A percentile compares a stretch with the other conserved stretches of the same genome.
These are phyloP conservation scores for Catocala nupta DNA, from an alignment of 2,888 invertebrate species.

Conservation along the genomic window DNA sequence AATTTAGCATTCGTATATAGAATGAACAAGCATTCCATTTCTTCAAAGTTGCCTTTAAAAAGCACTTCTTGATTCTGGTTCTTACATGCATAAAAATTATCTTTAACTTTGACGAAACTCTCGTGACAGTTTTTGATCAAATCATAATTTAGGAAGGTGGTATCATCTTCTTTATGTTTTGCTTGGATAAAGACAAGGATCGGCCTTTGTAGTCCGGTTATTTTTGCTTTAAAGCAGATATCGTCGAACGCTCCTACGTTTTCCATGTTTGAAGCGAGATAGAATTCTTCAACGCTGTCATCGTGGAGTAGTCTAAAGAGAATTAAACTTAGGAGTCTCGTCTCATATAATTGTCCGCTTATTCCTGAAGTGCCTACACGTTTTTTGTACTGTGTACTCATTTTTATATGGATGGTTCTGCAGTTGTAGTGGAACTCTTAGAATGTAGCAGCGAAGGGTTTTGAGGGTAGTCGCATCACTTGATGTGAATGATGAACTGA, in stretches of 20 bases:
- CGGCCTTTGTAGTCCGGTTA: constrained; percentile 11
- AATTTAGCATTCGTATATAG: constrained; percentile 36
- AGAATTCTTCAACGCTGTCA: constrained; percentile 23
- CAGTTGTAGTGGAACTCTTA: no score
- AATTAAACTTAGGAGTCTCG: constrained; percentile 39
- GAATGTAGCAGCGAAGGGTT: no score
- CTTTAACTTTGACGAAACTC: constrained; percentile 20
- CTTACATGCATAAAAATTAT: constrained; percentile 14
- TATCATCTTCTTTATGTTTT: constrained; percentile 33
- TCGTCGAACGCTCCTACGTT: constrained; percentile 43
- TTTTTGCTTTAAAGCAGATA: constrained; percentile 30
- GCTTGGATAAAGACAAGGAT: constrained; percentile 38
- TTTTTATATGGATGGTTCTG: no score
- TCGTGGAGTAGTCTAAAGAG: constrained; percentile 29
- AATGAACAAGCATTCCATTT: constrained; percentile 33
- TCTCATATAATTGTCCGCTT: constrained; percentile 44
- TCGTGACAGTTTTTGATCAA: background rate
- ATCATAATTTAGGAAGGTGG: constrained; percentile 10
- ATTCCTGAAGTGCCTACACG: constrained; percentile 36
- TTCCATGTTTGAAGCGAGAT: constrained; percentile 37
- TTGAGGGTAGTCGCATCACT: no score
- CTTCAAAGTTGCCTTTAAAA: constrained; percentile 26
- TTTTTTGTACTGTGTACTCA: constrained; percentile 19
- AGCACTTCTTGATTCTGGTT: constrained; percentile 16
- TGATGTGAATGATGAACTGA: no score